Evolutionary conservation across 1,140 invertebrate genomes (phyloP).

Genomic region (Drosophila sturtevanti): DNA sequence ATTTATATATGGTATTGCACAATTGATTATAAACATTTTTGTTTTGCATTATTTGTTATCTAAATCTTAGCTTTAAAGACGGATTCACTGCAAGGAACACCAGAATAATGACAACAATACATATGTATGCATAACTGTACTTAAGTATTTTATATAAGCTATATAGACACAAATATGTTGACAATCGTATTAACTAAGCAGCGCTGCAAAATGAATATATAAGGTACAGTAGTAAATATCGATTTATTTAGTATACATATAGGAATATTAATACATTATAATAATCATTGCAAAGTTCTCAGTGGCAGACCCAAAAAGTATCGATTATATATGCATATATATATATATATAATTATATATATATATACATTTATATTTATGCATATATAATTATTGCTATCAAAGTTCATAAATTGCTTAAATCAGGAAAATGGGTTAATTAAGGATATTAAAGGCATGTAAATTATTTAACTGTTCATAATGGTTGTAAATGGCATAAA

Average conservation of each 20-base stretch:
- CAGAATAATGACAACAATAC: conserved; percentile 58
- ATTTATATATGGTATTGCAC: conserved; percentile 32
- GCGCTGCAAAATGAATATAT: conserved; percentile 46
- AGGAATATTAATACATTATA: not conserved
- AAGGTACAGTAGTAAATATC: not conserved
- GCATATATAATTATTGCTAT: too few relatives aligned
- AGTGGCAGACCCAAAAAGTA: conserved; percentile 16
- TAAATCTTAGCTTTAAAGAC: conserved; percentile 68
- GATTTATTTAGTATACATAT: conserved; percentile 11
- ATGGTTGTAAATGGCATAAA: too few relatives aligned
- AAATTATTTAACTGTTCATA: too few relatives aligned
- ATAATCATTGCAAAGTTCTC: conserved; percentile 68
- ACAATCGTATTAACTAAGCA: conserved; percentile 46
- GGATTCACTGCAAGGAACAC: conserved; percentile 78
- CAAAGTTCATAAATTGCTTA: not conserved
- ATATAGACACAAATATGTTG: conserved; percentile 51
- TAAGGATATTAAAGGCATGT: too few relatives aligned
- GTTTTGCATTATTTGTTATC: conserved; percentile 28
- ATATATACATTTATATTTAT: too few relatives aligned
- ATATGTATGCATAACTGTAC: conserved; percentile 52
- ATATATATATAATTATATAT: too few relatives aligned
- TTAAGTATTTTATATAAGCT: conserved; percentile 53
- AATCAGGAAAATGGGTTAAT: not conserved
- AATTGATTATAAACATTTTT: conserved; percentile 13
- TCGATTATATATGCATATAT: not conserved